phyloP scores from a whole-genome alignment of 64 coral and sea anemone species.

The Orbicella faveolata region DNA sequence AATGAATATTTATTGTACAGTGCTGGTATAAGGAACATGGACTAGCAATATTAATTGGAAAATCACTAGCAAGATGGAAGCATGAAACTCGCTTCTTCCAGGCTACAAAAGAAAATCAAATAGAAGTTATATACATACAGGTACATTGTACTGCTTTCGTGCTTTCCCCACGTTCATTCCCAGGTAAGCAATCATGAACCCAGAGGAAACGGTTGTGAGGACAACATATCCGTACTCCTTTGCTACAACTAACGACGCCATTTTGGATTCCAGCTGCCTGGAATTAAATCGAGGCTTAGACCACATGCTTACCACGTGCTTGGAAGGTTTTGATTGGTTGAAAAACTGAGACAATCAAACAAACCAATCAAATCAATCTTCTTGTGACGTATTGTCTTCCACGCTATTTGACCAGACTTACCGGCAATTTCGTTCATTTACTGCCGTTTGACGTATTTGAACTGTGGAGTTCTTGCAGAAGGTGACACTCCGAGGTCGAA shows the following conservation, averaged over 20 bases:
- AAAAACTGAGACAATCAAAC: background rate
- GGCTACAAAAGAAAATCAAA: background rate
- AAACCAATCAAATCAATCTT: slow-evolving; percentile 52
- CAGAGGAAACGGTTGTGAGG: slow-evolving; percentile 83
- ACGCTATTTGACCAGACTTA: slow-evolving; percentile 35
- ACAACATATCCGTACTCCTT: slow-evolving; percentile 94
- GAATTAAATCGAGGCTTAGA: no score
- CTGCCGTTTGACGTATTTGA: no score
- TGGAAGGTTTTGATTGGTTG: slow-evolving; percentile 38
- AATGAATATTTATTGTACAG: background rate
- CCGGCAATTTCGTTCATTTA: slow-evolving; percentile 12
- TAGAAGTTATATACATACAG: slow-evolving; percentile 44
- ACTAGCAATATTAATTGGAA: background rate
- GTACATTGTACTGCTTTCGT: slow-evolving; percentile 83
- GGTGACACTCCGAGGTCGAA: background rate
- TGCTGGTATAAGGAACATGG: background rate
- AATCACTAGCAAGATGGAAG: background rate
- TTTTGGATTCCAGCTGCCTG: slow-evolving; percentile 23
- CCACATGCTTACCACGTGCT: slow-evolving; percentile 32
- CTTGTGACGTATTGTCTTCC: background rate
- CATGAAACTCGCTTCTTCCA: background rate
- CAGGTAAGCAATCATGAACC: slow-evolving; percentile 77
- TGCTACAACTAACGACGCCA: slow-evolving; percentile 57
- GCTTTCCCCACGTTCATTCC: slow-evolving; percentile 81
- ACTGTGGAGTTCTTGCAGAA: background rate